Evolutionary conservation across 2,113 vertebrate species (phyloP), one percentile per base, ranked within the genome.

Genomic region (Phoxinus phoxinus): DNA sequence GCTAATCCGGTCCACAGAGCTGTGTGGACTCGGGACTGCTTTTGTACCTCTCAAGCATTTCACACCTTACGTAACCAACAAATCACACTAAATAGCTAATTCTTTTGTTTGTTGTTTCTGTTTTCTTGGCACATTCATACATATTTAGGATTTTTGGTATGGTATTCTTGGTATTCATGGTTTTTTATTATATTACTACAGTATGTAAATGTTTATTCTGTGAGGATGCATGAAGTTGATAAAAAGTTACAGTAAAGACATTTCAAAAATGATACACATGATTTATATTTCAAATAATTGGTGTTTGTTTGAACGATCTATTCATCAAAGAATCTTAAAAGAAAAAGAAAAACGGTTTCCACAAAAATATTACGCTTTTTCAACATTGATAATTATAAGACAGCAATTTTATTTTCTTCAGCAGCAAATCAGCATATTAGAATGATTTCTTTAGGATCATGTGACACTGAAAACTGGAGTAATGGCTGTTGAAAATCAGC

Each of bases 21-120:
- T 65, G 41, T 10, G 48, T 48, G 7, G 10, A 23, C 25, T 27
- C 35, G 11, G 11, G 75, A 51, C 25, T 56, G 74, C 48, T 56
- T 80, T 17, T n/a, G 11, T 61, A 80, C 78, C n/a, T n/a, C 13
- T 61, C 53, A 84, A 15, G 44, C 41, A 76, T 69, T 51, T 35
- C 3, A 61, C 63, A 75, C 37, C 83, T 77, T 61, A 79, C 73
- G 11, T 84, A 72, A 78, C 3, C 25, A 61, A 32, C 63, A 79
- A 51, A 63, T 74, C 53, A 23, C 69, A 46, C 7, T 12, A 48
- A 13, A 65, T 44, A 56, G 23, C 53, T 30, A 58, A 25, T 13
- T 58, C 48, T 72, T 63, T 23, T 73, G 3, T 65, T 59, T 75
- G 69, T 53, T 74, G 44, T 53, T 76, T 30, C 10, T 13, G n/a